Evolutionary conservation across 1,140 invertebrate species (phyloP).

Genomic region (Muscidifurax raptorellus): DNA sequence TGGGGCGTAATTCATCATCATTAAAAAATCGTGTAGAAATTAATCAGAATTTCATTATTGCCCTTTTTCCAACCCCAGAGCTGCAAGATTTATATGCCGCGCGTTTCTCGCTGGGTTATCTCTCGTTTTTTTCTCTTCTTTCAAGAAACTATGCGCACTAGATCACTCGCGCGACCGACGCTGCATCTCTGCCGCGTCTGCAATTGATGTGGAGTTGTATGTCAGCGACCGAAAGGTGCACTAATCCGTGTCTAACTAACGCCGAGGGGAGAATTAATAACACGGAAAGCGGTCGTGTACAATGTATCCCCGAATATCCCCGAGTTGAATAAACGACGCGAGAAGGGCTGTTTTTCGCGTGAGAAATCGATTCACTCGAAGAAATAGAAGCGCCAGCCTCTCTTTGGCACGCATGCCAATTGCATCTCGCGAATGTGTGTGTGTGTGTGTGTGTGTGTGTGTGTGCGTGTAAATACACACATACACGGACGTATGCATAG

Average conservation of each 20-base stretch:
- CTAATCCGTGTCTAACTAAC: background rate
- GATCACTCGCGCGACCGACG: background rate
- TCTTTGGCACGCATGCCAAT: slow-evolving; percentile 32
- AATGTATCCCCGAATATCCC: background rate
- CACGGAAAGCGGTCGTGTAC: background rate
- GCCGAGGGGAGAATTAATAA: background rate
- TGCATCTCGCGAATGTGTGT: slow-evolving; percentile 46
- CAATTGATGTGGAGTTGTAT: slow-evolving; percentile 21
- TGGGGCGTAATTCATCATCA: slow-evolving; percentile 43
- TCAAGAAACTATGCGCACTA: background rate
- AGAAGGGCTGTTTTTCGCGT: slow-evolving; percentile 49
- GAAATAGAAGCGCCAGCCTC: slow-evolving; percentile 31
- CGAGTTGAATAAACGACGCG: background rate
- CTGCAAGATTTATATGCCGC: slow-evolving; percentile 8
- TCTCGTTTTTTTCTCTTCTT: background rate
- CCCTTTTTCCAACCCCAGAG: background rate
- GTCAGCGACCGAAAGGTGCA: slow-evolving; percentile 19
- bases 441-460: background rate
- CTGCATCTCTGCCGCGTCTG: slow-evolving; percentile 32
- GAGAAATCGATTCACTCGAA: slow-evolving; percentile 62
- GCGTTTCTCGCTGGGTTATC: slow-evolving; percentile 46
- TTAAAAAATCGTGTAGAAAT: slow-evolving; percentile 52
- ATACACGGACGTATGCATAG: background rate
- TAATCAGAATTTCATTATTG: slow-evolving; percentile 35
- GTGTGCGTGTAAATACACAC: background rate